Percentiles rank a stretch among this genome's conserved stretches.
These are phyloP conservation scores for Lepidocolaptes lacrymiger DNA, from an alignment of 2,797 vertebrate genomes.

Conservation along the genomic window DNA sequence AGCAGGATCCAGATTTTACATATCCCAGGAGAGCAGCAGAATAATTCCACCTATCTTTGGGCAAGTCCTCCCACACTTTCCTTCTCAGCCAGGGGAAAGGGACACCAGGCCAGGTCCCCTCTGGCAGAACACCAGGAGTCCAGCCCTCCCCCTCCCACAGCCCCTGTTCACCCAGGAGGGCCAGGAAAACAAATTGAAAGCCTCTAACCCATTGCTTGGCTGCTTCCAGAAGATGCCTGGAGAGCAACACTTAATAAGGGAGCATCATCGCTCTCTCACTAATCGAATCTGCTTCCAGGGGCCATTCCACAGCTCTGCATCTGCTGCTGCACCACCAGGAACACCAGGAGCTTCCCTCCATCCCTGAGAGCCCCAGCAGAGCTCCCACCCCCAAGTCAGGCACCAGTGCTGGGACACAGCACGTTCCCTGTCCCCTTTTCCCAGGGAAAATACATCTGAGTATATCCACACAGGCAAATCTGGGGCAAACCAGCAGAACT, in stretches of 20 bases:
- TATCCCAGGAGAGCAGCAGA: too few species aligned
- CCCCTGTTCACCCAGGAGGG: not conserved
- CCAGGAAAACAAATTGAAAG: not conserved
- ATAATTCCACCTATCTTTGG: not conserved
- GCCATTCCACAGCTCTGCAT: accelerated
- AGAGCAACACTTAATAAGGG: not conserved
- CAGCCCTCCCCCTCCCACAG: not conserved
- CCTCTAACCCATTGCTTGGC: not conserved
- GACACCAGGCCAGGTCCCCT: not conserved
- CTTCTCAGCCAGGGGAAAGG: too few species aligned
- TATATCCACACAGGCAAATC: not conserved
- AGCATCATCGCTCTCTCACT: not conserved
- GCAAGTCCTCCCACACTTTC: too few species aligned
- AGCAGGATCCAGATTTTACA: not conserved
- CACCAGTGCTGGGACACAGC: not conserved
- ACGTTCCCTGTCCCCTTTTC: not conserved
- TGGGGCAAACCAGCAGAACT: not conserved
- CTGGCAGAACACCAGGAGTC: not conserved
- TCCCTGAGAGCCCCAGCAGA: not conserved
- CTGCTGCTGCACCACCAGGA: not conserved
- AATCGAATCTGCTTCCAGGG: not conserved
- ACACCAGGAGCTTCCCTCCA: accelerated
- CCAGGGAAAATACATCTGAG: not conserved
- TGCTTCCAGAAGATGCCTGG: not conserved
- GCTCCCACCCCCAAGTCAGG: not conserved